Percentiles rank a stretch among this genome's conserved stretches.
Evolutionary conservation across 2,888 invertebrate species (phyloP).

Genomic region (Drosophila limbata): DNA sequence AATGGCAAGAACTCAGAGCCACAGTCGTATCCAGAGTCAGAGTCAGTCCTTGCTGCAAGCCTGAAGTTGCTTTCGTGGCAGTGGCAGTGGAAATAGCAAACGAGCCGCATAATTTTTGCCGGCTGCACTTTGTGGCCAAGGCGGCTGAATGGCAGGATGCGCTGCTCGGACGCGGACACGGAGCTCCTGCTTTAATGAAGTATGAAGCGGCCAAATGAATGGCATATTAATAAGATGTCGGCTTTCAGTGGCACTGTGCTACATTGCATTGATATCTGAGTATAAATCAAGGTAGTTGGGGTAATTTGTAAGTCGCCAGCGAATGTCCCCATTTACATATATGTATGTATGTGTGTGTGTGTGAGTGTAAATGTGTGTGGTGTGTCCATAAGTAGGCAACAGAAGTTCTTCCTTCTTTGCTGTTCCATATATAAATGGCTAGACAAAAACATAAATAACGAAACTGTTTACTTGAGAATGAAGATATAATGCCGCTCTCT

Average conservation of each 20-base stretch:
- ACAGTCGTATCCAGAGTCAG: conserved; percentile 21
- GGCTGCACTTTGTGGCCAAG: conserved; percentile 77
- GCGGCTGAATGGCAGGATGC: conserved; percentile 56
- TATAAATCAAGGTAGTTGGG: conserved; percentile 74
- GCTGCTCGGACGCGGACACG: conserved; percentile 20
- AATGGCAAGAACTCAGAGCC: conserved; percentile 57
- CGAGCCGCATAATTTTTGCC: conserved; percentile 80
- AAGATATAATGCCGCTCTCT: background rate
- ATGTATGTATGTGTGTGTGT: conserved; percentile 1
- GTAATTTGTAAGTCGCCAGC: conserved; percentile 68
- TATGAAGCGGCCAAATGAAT: conserved; percentile 78
- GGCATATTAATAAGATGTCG: conserved; percentile 81
- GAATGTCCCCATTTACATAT: conserved; percentile 13
- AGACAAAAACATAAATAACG: conserved; percentile 75
- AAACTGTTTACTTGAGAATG: conserved; percentile 24
- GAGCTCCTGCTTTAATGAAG: conserved; percentile 75
- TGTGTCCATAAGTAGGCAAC: conserved; percentile 28
- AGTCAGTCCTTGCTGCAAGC: conserved; percentile 2
- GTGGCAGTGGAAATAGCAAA: conserved; percentile 72
- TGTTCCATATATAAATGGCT: conserved; percentile 35
- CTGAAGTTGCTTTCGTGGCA: conserved; percentile 33
- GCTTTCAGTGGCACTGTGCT: conserved; percentile 53
- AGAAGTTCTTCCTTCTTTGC: conserved; percentile 14
- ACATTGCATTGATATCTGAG: conserved; percentile 60
- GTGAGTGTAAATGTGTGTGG: conserved; percentile 6